Evolutionary conservation across 2,888 invertebrate species (phyloP).

Genomic region (Smittia aterrima): DNA sequence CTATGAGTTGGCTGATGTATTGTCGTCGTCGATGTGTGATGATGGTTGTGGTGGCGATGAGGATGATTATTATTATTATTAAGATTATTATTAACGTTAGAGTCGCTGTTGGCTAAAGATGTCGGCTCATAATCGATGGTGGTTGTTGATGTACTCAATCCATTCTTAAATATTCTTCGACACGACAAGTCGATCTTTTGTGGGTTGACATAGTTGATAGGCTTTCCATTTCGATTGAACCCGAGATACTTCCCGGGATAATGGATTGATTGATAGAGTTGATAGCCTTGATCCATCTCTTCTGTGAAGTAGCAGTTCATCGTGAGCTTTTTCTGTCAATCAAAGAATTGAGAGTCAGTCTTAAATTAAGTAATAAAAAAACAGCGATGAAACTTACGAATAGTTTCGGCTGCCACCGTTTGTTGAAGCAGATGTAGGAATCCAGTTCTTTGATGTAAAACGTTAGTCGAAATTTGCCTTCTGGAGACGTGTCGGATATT

Average conservation of each 20-base stretch:
- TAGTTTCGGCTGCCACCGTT: slow-evolving; percentile 32
- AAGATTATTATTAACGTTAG: background rate
- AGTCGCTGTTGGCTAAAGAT: background rate
- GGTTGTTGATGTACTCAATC: slow-evolving; percentile 13
- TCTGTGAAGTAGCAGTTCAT: slow-evolving; percentile 54
- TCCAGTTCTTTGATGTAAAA: slow-evolving; percentile 31
- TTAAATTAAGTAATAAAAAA: too few relatives aligned
- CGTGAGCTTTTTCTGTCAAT: slow-evolving; percentile 50
- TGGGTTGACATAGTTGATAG: slow-evolving; percentile 44
- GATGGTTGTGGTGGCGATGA: background rate
- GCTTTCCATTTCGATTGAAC: slow-evolving; percentile 53
- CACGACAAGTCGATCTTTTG: slow-evolving; percentile 23
- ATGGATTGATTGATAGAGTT: slow-evolving; percentile 52
- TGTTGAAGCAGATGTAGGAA: slow-evolving; percentile 34
- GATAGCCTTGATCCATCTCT: slow-evolving; percentile 53
- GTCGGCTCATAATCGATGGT: background rate
- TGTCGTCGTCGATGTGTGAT: background rate
- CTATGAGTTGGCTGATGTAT: slow-evolving; percentile 35
- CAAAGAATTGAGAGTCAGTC: background rate
- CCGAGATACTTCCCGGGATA: slow-evolving; percentile 52
- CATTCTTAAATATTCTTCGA: slow-evolving; percentile 34
- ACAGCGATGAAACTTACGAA: slow-evolving; percentile 16
- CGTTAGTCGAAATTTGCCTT: slow-evolving; percentile 26
- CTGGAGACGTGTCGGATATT: background rate
- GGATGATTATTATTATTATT: background rate